Conservation (phyloP, 2,888 invertebrate species). For the Agonopterix alstromeriana region DNA sequence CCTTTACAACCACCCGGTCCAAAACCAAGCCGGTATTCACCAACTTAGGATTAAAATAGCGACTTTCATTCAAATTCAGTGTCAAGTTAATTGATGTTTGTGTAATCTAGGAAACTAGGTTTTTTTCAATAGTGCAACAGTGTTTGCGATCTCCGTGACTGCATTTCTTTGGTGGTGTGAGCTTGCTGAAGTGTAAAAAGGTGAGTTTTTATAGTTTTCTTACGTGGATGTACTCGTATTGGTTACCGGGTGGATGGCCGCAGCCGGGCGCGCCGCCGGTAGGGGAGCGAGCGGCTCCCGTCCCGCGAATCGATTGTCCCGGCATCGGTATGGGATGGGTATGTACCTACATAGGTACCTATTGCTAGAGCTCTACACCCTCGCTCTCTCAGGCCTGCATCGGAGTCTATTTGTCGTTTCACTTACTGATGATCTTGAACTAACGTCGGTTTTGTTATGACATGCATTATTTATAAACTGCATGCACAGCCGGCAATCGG, state of each 20-base stretch:
- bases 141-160: slow-evolving; percentile 65
- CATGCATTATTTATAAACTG: slow-evolving; percentile 47
- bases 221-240: slow-evolving; percentile 17
- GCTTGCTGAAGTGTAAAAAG: slow-evolving; percentile 64
- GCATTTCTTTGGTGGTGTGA: slow-evolving; percentile 58
- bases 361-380: slow-evolving; percentile 40
- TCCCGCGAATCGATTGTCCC: slow-evolving; percentile 66
- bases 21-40: slow-evolving; percentile 34
- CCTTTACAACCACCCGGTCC: slow-evolving; percentile 36
- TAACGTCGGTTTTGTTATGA: slow-evolving; percentile 26
- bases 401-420: slow-evolving; percentile 40
- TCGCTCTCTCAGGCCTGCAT: slow-evolving; percentile 40
- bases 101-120: slow-evolving; percentile 38
- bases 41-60: slow-evolving; percentile 26
- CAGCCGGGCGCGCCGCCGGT: slow-evolving; percentile 37
- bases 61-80: slow-evolving; percentile 34
- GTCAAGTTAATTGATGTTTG: slow-evolving; percentile 56
- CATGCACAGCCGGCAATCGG: slow-evolving; percentile 8
- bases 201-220: slow-evolving; percentile 55
- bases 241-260: slow-evolving; percentile 32
- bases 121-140: slow-evolving; percentile 51
- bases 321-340: slow-evolving; percentile 22
- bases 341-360: slow-evolving; percentile 13
- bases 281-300: slow-evolving; percentile 36
- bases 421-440: slow-evolving; percentile 44